Evolutionary conservation across 2,797 vertebrate species (phyloP).

Genomic region (Sphaeramia orbicularis): DNA sequence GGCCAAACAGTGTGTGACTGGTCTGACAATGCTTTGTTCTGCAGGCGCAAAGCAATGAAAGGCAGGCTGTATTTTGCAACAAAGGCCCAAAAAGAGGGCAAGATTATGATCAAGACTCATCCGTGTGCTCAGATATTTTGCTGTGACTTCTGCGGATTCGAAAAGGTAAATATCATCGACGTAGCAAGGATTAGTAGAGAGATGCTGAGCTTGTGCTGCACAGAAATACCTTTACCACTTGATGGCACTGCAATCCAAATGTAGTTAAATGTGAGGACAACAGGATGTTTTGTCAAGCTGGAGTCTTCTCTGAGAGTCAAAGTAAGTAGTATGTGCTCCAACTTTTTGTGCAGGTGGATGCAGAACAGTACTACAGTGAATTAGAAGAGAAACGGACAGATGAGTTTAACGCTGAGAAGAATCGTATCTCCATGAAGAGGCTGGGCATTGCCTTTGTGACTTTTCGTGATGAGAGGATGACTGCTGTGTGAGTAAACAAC

Average conservation of each 20-base stretch:
- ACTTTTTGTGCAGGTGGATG: constrained; percentile 90
- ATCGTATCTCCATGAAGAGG: constrained; percentile 90
- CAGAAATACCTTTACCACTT: constrained; percentile 70
- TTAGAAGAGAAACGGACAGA: constrained; percentile 96
- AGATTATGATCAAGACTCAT: constrained; percentile 94
- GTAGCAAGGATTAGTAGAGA: background rate
- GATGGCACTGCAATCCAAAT: constrained; percentile 80
- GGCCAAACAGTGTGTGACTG: background rate
- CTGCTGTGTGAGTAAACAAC: constrained; percentile 89
- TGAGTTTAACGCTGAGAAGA: constrained; percentile 96
- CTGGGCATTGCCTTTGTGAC: constrained; percentile 96
- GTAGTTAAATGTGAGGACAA: constrained; percentile 13
- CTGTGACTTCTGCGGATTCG: constrained; percentile 92
- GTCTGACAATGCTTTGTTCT: constrained; percentile 34
- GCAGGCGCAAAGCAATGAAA: constrained; percentile 96
- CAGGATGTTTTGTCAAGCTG: background rate
- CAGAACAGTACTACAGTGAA: constrained; percentile 97
- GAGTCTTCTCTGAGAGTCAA: constrained; percentile 7
- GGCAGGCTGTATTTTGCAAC: constrained; percentile 94
- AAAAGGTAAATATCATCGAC: constrained; percentile 83
- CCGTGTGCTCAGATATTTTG: constrained; percentile 94
- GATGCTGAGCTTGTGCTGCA: constrained; percentile 40
- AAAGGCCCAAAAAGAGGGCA: constrained; percentile 93
- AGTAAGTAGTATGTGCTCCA: constrained; percentile 14
- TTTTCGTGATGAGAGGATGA: constrained; percentile 95